Evolutionary conservation across 2,797 vertebrate species (phyloP).

Genomic region (Tympanoctomys barrerae): DNA sequence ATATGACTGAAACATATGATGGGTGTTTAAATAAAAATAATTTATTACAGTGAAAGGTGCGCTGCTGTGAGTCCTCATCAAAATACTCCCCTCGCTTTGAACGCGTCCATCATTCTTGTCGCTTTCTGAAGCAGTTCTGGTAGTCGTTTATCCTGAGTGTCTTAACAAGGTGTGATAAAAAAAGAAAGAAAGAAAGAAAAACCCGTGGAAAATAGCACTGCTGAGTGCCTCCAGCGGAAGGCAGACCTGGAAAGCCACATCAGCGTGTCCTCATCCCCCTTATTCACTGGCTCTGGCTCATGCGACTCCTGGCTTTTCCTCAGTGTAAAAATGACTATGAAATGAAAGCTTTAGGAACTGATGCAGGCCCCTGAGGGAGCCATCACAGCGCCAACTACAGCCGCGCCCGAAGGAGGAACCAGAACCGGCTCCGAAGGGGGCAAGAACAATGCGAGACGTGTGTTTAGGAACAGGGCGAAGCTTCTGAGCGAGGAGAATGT

Average conservation of each 20-base stretch:
- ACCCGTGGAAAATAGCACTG: neutral
- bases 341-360: neutral
- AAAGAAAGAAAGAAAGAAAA: neutral
- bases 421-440: neutral
- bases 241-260: neutral
- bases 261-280: neutral
- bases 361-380: neutral
- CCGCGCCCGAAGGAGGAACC: neutral
- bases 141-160: neutral
- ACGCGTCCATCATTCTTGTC: neutral
- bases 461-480: neutral
- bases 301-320: neutral
- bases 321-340: neutral
- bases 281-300: neutral
- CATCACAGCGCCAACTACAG: neutral
- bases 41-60: neutral
- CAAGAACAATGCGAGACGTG: neutral
- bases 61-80: neutral
- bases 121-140: neutral
- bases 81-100: neutral
- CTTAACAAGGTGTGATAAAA: neutral
- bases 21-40: neutral
- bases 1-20: neutral
- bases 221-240: neutral
- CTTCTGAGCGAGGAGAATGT: neutral